Conservation (phyloP, 2,888 invertebrate genomes). For the Ypsolopha scabrella region DNA sequence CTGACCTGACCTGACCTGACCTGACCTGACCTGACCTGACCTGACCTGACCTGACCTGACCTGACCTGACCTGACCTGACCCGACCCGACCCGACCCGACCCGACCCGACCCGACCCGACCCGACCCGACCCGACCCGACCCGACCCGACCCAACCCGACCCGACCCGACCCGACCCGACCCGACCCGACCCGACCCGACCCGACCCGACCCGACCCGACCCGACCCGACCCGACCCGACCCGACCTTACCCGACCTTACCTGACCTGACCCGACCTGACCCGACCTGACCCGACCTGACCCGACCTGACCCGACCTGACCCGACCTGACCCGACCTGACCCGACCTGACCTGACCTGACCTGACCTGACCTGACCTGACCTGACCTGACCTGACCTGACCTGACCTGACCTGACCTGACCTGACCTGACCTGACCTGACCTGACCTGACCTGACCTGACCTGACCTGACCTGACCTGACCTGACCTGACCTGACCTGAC, state of each 20-base stretch:
- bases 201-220: conserved; percentile 9
- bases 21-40: conserved; percentile 3
- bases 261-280: conserved; percentile 12
- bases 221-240: conserved; percentile 9
- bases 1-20: conserved; percentile 4
- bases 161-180: conserved; percentile 14
- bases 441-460: too few relatives aligned
- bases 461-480: too few relatives aligned
- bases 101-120: conserved; percentile 2
- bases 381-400: too few relatives aligned
- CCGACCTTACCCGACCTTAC: conserved; percentile 11
- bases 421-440: too few relatives aligned
- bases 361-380: too few relatives aligned
- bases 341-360: too few relatives aligned
- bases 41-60: conserved; percentile 3
- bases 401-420: too few relatives aligned
- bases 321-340: too few relatives aligned
- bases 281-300: too few relatives aligned
- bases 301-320: too few relatives aligned
- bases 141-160: conserved; percentile 8
- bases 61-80: conserved; percentile 3
- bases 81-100: conserved; percentile 4
- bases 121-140: conserved; percentile 3
- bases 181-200: conserved; percentile 8
- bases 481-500: too few relatives aligned